Evolutionary conservation across 2,888 invertebrate genomes (phyloP).

Genomic region (Phaonia tiefii): DNA sequence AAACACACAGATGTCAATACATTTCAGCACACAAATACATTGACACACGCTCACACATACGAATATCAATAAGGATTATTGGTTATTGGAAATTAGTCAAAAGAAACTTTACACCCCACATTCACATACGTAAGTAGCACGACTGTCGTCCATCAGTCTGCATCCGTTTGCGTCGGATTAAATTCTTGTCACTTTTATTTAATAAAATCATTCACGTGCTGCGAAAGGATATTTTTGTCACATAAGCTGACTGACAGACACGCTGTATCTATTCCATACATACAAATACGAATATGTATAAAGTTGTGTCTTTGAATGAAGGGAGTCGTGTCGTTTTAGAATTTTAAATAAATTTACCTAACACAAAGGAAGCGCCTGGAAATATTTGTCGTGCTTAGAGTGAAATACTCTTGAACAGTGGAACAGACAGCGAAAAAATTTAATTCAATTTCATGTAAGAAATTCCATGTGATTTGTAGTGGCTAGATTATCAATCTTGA

Average conservation of each 20-base stretch:
- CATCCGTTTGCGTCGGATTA: conserved; percentile 2
- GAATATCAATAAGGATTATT: conserved; percentile 20
- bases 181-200: conserved; percentile 37
- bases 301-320: too few relatives aligned
- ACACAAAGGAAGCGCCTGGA: neutral
- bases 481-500: too few relatives aligned
- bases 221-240: conserved; percentile 21
- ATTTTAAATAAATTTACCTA: conserved; percentile 1
- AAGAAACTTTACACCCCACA: conserved; percentile 13
- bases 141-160: neutral
- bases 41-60: neutral
- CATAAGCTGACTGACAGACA: neutral
- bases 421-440: neutral
- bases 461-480: too few relatives aligned
- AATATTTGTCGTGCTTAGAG: neutral
- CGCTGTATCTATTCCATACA: too few relatives aligned
- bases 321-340: neutral
- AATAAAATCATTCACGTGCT: conserved; percentile 44
- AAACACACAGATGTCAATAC: neutral
- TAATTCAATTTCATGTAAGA: too few relatives aligned
- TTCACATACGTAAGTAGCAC: too few relatives aligned
- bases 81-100: conserved; percentile 25
- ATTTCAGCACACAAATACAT: neutral
- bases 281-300: too few relatives aligned
- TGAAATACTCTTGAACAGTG: neutral